These are phyloP conservation scores for Nyctibius bracteatus DNA, from an alignment of 2,113 vertebrate genomes.

Conservation along the genomic window DNA sequence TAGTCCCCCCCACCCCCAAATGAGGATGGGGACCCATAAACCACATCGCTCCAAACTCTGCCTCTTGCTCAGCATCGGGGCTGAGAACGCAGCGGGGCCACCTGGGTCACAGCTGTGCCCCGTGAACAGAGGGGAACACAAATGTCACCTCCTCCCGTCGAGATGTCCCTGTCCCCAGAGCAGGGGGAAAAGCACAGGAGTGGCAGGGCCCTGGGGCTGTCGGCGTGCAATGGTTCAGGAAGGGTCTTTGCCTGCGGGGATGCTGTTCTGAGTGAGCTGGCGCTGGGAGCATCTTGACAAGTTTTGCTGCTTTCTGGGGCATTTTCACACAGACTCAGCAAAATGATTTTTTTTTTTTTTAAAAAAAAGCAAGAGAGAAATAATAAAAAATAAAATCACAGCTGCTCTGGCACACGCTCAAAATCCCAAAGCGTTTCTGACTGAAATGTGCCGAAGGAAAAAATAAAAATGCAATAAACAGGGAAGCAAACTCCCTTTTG, in stretches of 20 bases:
- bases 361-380: neutral
- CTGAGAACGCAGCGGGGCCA: rapidly evolving
- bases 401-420: slow-evolving; percentile 41
- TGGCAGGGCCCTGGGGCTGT: neutral
- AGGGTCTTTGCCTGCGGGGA: neutral
- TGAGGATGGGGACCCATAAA: neutral
- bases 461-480: neutral
- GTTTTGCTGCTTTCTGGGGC: slow-evolving; percentile 25
- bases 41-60: neutral
- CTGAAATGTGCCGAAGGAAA: neutral
- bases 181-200: neutral
- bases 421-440: neutral
- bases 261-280: neutral
- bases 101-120: neutral
- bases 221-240: rapidly evolving
- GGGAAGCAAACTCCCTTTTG: neutral
- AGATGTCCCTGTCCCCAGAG: neutral
- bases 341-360: neutral
- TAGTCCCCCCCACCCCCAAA: rapidly evolving
- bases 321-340: slow-evolving; percentile 56
- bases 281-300: neutral
- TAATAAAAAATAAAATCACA: neutral
- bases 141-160: rapidly evolving
- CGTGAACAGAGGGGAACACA: neutral
- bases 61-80: neutral